A percentile compares a stretch with the other conserved stretches of the same genome.
These are phyloP conservation scores for Idaea straminata DNA, from an alignment of 2,888 invertebrate species.

Conservation along the genomic window DNA sequence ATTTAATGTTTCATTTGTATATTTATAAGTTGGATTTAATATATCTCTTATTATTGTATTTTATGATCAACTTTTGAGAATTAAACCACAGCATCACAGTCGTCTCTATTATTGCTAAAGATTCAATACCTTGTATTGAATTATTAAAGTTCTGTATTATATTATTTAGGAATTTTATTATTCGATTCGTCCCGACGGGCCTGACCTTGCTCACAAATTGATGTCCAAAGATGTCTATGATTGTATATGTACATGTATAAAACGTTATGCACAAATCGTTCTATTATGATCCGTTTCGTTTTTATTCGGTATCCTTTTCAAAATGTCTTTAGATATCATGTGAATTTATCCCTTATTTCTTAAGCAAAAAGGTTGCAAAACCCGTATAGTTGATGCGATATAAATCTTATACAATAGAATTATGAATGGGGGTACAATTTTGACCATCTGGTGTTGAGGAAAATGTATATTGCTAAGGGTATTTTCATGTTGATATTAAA, in stretches of 20 bases:
- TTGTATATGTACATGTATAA: slow-evolving; percentile 23
- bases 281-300: slow-evolving; percentile 28
- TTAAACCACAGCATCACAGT: background rate
- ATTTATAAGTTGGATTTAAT: background rate
- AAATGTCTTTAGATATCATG: slow-evolving; percentile 2
- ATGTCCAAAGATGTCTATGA: slow-evolving; percentile 15
- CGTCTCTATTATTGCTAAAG: background rate
- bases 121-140: background rate
- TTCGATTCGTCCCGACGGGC: background rate
- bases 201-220: background rate
- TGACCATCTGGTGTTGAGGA: slow-evolving; percentile 58
- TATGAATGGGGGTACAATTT: slow-evolving; percentile 45
- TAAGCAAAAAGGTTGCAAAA: slow-evolving; percentile 2
- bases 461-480: slow-evolving; percentile 48
- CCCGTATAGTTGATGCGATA: slow-evolving; percentile 25
- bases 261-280: slow-evolving; percentile 33
- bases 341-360: slow-evolving; percentile 19
- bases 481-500: slow-evolving; percentile 29
- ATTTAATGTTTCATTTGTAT: background rate
- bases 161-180: background rate
- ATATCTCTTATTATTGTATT: background rate
- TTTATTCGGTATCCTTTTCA: slow-evolving; percentile 22
- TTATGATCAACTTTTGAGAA: background rate
- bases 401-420: slow-evolving; percentile 48
- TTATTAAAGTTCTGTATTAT: background rate